Base-by-base conservation (phyloP, 2,888 invertebrate genomes). In the Drosophila anceps region DNA sequence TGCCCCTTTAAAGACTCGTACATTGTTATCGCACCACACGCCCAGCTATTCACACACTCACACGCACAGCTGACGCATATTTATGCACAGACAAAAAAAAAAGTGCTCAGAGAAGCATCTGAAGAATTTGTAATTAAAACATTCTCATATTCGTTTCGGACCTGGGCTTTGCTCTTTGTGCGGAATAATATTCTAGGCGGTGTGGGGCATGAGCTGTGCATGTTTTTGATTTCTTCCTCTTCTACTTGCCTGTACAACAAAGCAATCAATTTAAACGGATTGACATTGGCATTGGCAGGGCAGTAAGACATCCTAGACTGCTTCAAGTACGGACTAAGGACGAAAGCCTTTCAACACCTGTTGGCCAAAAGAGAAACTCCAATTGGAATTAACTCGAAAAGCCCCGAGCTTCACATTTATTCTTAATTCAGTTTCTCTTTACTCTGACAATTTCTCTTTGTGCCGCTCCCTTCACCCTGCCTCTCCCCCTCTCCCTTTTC, bases 101-200 rank as follows among this genome's bases (percentile, higher is more conserved):
- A 64, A 73, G 69, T 76, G 46, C 61, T 44, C 60, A 76, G 55
- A 69, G 64, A 73, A 63, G 15, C 69, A 76, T 79, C 70, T 70
- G 53, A 73, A 65, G 87, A 84, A 86, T 90, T 88, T 76, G 87
- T 81, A 86, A 90, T 86, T 86, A 86, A 90, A 89, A 73, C 74
- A 79, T 76, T 76, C 70, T 65, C 68, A 63, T 70, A 54, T 59
- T 69, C 61, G 41, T 37, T 68, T 66, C 31, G 15, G 69, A 29
- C 33, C 37, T 24, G 53, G n/a, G 12, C 57, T 35, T 33, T 31
- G 35, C 37, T 20, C 66, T 63, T 44, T 15, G 20, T 59, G 43
- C 39, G 51, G 31, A 33, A 66, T 55, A 50, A 43, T 73, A 37
- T 62, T 37, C 53, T 24, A 39, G 51, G 20, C 18, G n/a, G 53